A percentile compares a stretch with the other conserved stretches of the same genome.
These are phyloP conservation scores for Poecilus cupreus DNA, from an alignment of 2,888 invertebrate species.

Conservation along the genomic window DNA sequence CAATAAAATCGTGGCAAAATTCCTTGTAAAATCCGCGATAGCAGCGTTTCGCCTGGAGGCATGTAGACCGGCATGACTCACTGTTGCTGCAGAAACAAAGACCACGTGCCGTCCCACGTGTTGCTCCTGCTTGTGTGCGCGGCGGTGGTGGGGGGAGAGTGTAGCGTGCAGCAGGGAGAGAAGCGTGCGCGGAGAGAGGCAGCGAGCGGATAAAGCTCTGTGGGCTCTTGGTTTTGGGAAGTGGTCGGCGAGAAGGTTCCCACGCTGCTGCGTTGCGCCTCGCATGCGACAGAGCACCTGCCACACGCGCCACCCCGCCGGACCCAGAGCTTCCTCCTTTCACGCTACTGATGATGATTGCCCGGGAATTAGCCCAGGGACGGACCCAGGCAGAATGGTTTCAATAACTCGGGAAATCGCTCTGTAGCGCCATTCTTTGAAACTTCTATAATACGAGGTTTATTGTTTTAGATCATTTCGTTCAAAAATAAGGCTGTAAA, in stretches of 20 bases:
- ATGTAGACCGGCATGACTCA: no score
- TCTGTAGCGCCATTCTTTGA: neutral
- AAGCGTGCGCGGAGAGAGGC: neutral
- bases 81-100: neutral
- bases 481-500: no score
- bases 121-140: neutral
- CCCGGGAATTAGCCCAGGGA: conserved; percentile 32
- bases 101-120: conserved; percentile 24
- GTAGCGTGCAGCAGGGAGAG: neutral
- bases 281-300: conserved; percentile 55
- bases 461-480: no score
- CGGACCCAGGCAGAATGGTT: neutral
- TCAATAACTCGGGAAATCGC: no score
- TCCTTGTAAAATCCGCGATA: no score
- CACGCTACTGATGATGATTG: conserved; percentile 59
- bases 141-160: neutral
- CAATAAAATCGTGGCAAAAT: no score
- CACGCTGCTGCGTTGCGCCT: conserved; percentile 69
- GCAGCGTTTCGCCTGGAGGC: neutral
- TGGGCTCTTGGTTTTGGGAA: conserved; percentile 74
- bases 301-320: conserved; percentile 51
- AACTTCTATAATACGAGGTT: no score
- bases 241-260: conserved; percentile 75
- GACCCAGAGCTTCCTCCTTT: conserved; percentile 39
- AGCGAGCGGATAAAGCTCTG: conserved; percentile 65